These are phyloP conservation scores for Polydrusus tereticollis DNA, from an alignment of 2,888 invertebrate species.

Conservation along the genomic window DNA sequence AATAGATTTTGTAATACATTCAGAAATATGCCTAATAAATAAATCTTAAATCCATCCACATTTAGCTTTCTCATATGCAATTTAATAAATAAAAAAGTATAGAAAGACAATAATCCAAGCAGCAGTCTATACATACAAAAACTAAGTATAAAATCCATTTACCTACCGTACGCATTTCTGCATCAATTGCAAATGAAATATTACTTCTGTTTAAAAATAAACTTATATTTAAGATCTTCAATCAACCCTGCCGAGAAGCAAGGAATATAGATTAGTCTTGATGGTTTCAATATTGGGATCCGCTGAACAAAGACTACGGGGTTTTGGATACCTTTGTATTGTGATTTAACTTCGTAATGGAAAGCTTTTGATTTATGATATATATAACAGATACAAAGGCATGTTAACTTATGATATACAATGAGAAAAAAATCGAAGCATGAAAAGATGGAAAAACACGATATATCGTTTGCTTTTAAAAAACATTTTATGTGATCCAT, in stretches of 20 bases:
- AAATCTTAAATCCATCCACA: too few species aligned
- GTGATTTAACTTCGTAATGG: background rate
- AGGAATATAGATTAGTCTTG: background rate
- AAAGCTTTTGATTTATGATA: background rate
- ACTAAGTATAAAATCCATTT: too few species aligned
- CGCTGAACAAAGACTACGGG: background rate
- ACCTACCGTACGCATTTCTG: background rate
- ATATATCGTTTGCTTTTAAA: background rate
- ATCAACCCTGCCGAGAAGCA: background rate
- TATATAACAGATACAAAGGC: background rate
- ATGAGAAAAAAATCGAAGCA: background rate
- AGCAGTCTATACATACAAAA: too few species aligned
- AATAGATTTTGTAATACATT: too few species aligned
- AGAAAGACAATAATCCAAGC: too few species aligned
- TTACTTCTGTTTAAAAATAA: background rate
- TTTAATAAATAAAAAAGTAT: too few species aligned
- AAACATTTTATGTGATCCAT: background rate
- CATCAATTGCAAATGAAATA: background rate
- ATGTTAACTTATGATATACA: background rate
- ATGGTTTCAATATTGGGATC: background rate
- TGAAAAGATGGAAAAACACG: background rate
- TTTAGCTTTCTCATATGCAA: too few species aligned
- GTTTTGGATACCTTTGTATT: background rate
- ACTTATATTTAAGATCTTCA: background rate
- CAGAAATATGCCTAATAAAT: too few species aligned